Base-by-base conservation (phyloP, 92 coral and sea anemone genomes). In the Galaxea fascicularis region DNA sequence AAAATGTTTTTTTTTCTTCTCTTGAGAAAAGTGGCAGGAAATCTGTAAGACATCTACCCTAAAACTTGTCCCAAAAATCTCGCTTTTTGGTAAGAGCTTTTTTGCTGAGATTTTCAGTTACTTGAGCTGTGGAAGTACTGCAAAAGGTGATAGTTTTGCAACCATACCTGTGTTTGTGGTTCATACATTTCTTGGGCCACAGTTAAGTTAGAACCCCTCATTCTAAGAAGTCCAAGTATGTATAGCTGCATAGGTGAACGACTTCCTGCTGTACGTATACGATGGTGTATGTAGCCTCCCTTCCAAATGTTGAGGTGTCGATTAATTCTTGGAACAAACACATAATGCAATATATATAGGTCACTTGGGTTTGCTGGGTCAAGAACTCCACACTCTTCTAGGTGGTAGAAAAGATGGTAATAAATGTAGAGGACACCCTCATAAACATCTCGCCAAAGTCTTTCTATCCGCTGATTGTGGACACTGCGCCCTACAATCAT, bases 181-280 rank as follows among this genome's bases (percentile, higher is more conserved):
- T 78, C 76, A 69, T 86, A 78, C 52, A 87, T 29, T 18, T 80
- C 83, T 70, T 70, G 86, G 45, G 65, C 86, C 35, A 76, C 87
- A 29, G 59, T 69, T 47, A 63, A 81, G 26, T 76, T 56, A 53
- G 91, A 87, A 30, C 83, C 67, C 65, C 63, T 80, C 65, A 62
- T 46, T 35, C 73, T 74, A 51, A 81, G 82, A 63, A 81, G 87
- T 16, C 87, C 91, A 22, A 80, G 76, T 44, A 81, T 87, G 65
- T 87, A 80, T 15, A 87, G 86, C 35, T 87, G 91, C 83, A 87
- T 87, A 17, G 87, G 91, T 39, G 47, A 30, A 73, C 89, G 46
- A 57, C 68, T 85, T 29, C 89, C 89, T 45, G 89, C 89, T 44
- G 91, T 73, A 71, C 87, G n/a, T 57, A 87, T 87, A 41, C 87